Base-by-base conservation (phyloP, 2,113 vertebrate species). In the Lycaon pictus region DNA sequence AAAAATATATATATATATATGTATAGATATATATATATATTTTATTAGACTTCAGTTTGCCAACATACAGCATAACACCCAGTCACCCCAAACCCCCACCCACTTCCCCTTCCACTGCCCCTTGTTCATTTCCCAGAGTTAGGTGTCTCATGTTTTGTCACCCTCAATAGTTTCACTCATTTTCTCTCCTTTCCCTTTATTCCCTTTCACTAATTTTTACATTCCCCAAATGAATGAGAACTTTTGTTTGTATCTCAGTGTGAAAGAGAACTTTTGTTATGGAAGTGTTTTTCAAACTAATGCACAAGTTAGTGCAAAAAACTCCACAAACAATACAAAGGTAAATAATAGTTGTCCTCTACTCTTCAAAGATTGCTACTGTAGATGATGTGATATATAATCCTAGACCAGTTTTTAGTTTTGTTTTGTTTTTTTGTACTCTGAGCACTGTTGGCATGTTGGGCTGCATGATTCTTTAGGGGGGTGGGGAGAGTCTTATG, bases 201-300 rank as follows among this genome's bases (percentile, higher is more conserved):
- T 43, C 43, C 43, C 43, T 43, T 43, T 43, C 43, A 43, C 7
- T 43, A 43, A 43, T 7, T 43, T 43, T 43, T 43, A 43, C 43
- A 43, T 43, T 43, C 43, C 43, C 43, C 6, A 43, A 43, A 43
- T 43, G 43, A 43, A 43, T 43, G 43, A 43, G 43, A 43, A 43
- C 43, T 43, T 43, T 86, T 76, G 77, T 76, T 82, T 81, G 95
- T 43, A n/a, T 92, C 48, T 95, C 55, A 76, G 4, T 17, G 43
- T 11, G n/a, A 88, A 56, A 11, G 27, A 74, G 63, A 63, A 71
- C 53, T 53, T 90, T 85, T 53, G 11, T 93, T 65, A 67, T 53
- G 55, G 69, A 60, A 91, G 60, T 82, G 23, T 83, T 87, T 63
- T 92, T 82, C 80, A 92, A 92, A 86, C 23, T 22, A 56, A n/a